Percentiles rank a stretch among this genome's conserved stretches.
Evolutionary conservation across 2,797 vertebrate genomes (phyloP).

Genomic region (Carcharodon carcharias): DNA sequence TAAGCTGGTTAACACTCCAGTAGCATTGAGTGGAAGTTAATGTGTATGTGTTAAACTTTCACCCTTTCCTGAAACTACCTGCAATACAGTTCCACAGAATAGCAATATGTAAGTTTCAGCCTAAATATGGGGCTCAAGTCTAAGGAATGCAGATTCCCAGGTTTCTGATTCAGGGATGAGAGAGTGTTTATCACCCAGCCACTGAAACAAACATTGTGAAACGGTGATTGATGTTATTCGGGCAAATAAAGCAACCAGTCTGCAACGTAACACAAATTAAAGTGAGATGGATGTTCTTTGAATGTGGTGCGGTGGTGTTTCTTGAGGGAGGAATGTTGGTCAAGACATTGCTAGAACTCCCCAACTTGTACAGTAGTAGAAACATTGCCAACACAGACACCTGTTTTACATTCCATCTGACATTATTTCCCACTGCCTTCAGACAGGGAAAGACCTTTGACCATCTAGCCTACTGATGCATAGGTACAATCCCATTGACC

Average conservation of each 20-base stretch:
- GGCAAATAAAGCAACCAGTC: not conserved
- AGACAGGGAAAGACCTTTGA: no score
- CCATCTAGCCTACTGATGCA: no score
- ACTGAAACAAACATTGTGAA: not conserved
- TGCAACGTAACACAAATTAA: not conserved
- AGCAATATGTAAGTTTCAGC: not conserved
- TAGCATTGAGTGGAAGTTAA: not conserved
- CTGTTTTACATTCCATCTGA: no score
- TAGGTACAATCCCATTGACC: no score
- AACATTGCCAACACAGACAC: not conserved
- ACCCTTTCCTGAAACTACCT: no score
- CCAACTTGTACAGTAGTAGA: not conserved
- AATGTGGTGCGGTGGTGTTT: not conserved
- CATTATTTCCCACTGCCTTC: no score
- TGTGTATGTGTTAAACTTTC: no score
- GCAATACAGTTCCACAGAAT: no score
- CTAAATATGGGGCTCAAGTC: not conserved
- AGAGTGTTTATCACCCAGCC: not conserved
- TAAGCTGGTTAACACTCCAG: not conserved
- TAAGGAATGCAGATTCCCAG: no score
- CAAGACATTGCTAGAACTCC: not conserved
- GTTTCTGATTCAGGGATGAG: not conserved
- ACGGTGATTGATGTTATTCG: not conserved
- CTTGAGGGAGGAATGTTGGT: not conserved
- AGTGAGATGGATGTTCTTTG: not conserved